Percentiles rank a stretch among this genome's conserved stretches.
phyloP scores from a whole-genome alignment of 2,113 vertebrate genomes.

The Syngnathus typhle region DNA sequence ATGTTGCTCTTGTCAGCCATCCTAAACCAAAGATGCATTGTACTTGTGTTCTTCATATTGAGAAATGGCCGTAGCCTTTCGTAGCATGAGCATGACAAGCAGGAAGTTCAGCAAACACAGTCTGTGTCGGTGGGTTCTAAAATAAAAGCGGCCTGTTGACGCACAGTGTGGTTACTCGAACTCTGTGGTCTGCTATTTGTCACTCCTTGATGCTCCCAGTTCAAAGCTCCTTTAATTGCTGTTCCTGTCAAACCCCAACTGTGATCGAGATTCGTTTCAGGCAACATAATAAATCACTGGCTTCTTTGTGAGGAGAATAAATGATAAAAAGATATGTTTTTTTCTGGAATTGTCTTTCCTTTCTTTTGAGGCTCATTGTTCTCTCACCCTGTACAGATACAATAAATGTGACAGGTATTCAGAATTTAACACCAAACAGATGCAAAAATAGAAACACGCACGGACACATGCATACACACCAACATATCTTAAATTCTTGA shows the following conservation, averaged over 20 bases:
- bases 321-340: neutral
- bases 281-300: neutral
- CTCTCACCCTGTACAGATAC: neutral
- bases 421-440: neutral
- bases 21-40: no score
- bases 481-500: no score
- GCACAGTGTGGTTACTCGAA: neutral
- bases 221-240: slow-evolving; percentile 5
- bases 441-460: no score
- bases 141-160: slow-evolving; percentile 2
- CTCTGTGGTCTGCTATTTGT: neutral
- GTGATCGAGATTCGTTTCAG: neutral
- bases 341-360: neutral
- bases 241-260: neutral
- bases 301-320: neutral
- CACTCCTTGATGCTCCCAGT: slow-evolving; percentile 5
- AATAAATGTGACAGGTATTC: neutral
- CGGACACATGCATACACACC: no score
- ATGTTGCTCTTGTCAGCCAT: no score
- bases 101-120: slow-evolving; percentile 2
- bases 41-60: no score
- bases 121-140: neutral
- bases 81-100: neutral
- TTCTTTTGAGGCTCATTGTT: neutral
- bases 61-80: neutral